Evolutionary conservation across 2,888 invertebrate species (phyloP), one percentile per base, ranked within the genome.

Genomic region (Atethmia centrago): DNA sequence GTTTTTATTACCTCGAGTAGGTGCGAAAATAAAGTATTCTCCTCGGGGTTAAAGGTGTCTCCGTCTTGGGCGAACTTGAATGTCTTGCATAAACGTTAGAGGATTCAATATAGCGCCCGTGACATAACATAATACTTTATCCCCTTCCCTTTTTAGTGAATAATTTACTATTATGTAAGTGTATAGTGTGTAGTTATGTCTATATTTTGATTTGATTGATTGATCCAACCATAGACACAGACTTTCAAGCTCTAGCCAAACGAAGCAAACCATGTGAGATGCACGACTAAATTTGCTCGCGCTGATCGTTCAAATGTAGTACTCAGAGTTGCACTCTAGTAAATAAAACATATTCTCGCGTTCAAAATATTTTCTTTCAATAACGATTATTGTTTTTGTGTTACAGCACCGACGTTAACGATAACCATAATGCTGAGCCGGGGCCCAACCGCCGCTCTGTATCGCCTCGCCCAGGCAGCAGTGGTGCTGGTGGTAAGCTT

Each of bases 391-490:
- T 61, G 10, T 47, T 65, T 55, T 28, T 28, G 28, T 75, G 9
- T 77, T 74, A 70, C 82, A 82, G 28, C 87, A 93, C 91, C 42
- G 93, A 92, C 21, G 83, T 82, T 3, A 82, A 78, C 45, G 91
- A 90, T n/a, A 82, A 85, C 36, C 91, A 90, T 47, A 70, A 71
- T 2, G 85, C 90, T 7, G 85, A 91, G 3, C 85, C 89, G 3
- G 85, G 74, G 0, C 64, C 88, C 0, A 88, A 88, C 16, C 91
- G 92, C 3, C 92, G 94, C 3, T 90, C 95, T 0, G 81, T 87
- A 3, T 94, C 95, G 0, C 95, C 95, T 0, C 90, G 93, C 0
- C 94, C 94, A 0, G 89, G 94, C 8, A 89, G 94, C 83, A 94
- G 95, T 55, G 90, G 95, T 53, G 90, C 89, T 5, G 89, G 90